Evolutionary conservation across 2,888 invertebrate genomes (phyloP).

Genomic region (Bembecia ichneumoniformis): DNA sequence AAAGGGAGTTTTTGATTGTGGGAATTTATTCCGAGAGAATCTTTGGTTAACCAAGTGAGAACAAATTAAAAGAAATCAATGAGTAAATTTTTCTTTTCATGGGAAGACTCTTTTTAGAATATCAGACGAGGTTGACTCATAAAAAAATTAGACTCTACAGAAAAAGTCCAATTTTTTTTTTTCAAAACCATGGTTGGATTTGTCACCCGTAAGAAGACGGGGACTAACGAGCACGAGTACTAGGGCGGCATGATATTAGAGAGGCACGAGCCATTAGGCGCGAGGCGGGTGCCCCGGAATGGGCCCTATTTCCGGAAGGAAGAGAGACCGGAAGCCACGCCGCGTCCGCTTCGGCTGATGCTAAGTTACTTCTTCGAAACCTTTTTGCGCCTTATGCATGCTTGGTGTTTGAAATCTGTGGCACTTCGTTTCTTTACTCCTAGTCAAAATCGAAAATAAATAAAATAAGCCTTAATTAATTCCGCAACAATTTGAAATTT

Average conservation of each 20-base stretch:
- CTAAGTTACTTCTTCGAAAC: constrained; percentile 24
- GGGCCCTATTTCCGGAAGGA: constrained; percentile 70
- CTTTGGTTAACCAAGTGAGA: no score
- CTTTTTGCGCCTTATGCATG: neutral
- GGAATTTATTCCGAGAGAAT: no score
- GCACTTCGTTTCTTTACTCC: neutral
- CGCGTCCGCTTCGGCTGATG: constrained; percentile 45
- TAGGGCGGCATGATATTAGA: constrained; percentile 59
- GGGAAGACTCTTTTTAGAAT: no score
- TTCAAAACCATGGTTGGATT: neutral
- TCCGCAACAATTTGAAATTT: no score
- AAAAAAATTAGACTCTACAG: no score
- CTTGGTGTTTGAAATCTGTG: neutral
- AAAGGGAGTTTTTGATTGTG: no score
- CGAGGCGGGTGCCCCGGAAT: constrained; percentile 40
- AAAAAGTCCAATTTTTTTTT: no score
- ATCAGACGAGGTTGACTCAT: no score
- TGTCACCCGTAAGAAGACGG: constrained; percentile 1
- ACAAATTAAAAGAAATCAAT: no score
- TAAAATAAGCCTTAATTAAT: no score
- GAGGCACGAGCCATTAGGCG: constrained; percentile 46
- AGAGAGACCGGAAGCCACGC: constrained; percentile 57
- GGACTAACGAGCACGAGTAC: constrained; percentile 44
- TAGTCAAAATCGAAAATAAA: no score
- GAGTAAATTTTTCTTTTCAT: no score